Base-by-base conservation (phyloP, 2,888 invertebrate genomes). In the Amphipyra berbera region DNA sequence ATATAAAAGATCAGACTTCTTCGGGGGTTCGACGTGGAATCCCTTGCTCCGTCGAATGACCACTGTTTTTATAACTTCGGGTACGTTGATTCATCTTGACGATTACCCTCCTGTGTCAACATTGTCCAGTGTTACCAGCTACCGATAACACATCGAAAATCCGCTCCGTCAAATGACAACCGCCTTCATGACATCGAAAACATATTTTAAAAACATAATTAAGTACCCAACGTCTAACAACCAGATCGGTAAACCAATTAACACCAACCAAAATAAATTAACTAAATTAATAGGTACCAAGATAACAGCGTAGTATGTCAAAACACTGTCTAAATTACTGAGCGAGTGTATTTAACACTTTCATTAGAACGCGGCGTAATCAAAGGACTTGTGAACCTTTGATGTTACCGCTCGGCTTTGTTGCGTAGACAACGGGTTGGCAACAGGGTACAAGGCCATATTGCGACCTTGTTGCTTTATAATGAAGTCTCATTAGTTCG, bases 381-480 rank as follows among this genome's bases (percentile, higher is more conserved):
- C 85, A 84, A 84, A 84, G 82, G 75, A 59, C 49, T 52, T 54
- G 50, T n/a, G 9, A 54, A 12, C 47, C 79, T 85, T 85, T 84
- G 84, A 84, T 82, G 69, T 79, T 60, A 71, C 82, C 82, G 80
- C 59, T n/a, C 14, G 40, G 54, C 69, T 68, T 61, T 73, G 60
- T 56, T 44, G 52, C 42, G 49, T 46, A 56, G 61, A 70, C 61
- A 61, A 66, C 72, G 68, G 60, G 33, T 56, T 52, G 38, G 12
- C 45, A 52, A 53, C 42, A 12, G 41, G 61, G 40, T 67, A 66
- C 70, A 68, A 45, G 57, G 42, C 58, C 57, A 61, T 72, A 68
- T 68, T 70, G 67, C 53, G 56, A 48, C 48, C 57, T 55, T 62
- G 48, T 30, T 46, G 54, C 12, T 33, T 45, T 58, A 66, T 68